phyloP scores from a whole-genome alignment of 2,888 invertebrate species.

The Morpho deidamia region DNA sequence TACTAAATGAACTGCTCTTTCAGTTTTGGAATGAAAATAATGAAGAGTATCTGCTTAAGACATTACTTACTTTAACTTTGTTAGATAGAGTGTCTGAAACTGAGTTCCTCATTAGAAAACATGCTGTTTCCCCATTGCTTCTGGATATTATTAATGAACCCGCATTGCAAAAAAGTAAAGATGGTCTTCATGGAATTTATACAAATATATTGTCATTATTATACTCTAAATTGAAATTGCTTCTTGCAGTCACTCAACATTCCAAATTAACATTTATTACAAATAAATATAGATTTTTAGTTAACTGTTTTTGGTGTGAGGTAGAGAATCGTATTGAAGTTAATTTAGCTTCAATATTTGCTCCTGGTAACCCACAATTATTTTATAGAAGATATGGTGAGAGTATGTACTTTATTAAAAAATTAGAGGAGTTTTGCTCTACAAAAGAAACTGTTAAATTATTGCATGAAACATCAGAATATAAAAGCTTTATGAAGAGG shows the following conservation, averaged over 20 bases:
- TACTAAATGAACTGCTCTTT: constrained; percentile 67
- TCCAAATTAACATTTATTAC: constrained; percentile 62
- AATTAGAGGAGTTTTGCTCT: constrained; percentile 82
- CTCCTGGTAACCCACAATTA: constrained; percentile 93
- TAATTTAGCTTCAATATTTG: constrained; percentile 91
- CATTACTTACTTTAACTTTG: constrained; percentile 79
- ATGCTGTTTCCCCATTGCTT: constrained; percentile 83
- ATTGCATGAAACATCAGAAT: constrained; percentile 83
- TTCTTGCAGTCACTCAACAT: constrained; percentile 72
- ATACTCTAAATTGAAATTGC: constrained; percentile 80
- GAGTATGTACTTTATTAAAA: constrained; percentile 85
- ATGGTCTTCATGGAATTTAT: constrained; percentile 85
- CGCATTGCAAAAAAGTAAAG: constrained; percentile 77
- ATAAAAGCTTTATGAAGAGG: constrained; percentile 87
- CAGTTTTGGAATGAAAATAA: constrained; percentile 74
- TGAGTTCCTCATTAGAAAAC: constrained; percentile 83
- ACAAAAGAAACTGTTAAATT: constrained; percentile 76
- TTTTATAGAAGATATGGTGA: constrained; percentile 90
- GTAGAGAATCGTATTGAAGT: constrained; percentile 88
- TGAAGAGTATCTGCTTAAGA: constrained; percentile 76
- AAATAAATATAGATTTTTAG: constrained; percentile 74
- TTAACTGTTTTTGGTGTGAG: constrained; percentile 93
- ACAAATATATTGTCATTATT: constrained; percentile 84
- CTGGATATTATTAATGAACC: constrained; percentile 85
- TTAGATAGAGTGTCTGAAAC: constrained; percentile 84